phyloP scores from a whole-genome alignment of 2,888 invertebrate species.

The Villa cingulata region DNA sequence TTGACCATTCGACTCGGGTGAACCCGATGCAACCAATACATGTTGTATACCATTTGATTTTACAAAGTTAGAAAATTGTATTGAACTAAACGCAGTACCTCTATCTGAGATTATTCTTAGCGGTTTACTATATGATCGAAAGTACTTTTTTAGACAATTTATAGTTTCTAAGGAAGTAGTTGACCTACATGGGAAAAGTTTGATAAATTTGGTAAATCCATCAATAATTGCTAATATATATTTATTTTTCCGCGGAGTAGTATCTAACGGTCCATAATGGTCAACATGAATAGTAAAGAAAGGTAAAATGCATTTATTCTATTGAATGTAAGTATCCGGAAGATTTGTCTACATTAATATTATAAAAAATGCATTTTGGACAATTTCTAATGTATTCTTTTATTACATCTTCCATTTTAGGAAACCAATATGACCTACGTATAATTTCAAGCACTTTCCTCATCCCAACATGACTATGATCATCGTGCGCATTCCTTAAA shows the following conservation, averaged over 20 bases:
- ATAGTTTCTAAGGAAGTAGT: slow-evolving; percentile 6
- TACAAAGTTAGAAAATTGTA: slow-evolving; percentile 12
- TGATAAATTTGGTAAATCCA: slow-evolving; percentile 20
- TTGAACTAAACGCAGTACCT: slow-evolving; percentile 17
- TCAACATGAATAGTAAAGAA: too few species aligned
- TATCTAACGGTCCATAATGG: too few species aligned
- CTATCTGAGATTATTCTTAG: slow-evolving; percentile 9
- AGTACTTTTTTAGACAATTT: slow-evolving; percentile 4
- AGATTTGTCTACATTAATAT: too few species aligned
- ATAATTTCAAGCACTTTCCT: slow-evolving; percentile 3
- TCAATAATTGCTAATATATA: too few species aligned
- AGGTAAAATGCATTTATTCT: too few species aligned
- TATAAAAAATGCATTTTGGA: background rate
- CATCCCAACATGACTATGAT: slow-evolving; percentile 7
- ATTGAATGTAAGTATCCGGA: too few species aligned
- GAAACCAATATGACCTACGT: slow-evolving; percentile 16
- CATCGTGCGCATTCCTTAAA: background rate
- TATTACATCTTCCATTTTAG: slow-evolving; percentile 4
- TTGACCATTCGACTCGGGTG: background rate
- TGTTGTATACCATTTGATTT: slow-evolving; percentile 5
- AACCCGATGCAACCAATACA: background rate
- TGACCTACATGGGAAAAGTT: slow-evolving; percentile 13
- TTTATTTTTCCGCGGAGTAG: too few species aligned
- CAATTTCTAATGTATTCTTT: background rate
- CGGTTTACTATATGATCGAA: slow-evolving; percentile 4